Evolutionary conservation across 2,888 invertebrate genomes (phyloP).

Genomic region (Plagiodera versicolora): DNA sequence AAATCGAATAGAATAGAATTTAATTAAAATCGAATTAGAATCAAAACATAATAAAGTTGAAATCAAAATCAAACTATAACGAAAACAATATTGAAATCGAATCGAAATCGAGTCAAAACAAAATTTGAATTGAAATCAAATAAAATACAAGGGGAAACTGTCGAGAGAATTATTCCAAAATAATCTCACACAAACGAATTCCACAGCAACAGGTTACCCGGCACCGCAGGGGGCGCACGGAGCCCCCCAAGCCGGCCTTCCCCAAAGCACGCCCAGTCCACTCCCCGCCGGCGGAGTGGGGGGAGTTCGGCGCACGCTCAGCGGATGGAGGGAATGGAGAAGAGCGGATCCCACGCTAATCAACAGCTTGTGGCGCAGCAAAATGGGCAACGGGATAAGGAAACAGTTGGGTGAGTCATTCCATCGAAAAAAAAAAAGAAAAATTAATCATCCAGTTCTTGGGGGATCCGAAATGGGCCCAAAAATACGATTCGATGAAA

Average conservation of each 20-base stretch:
- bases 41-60: too few species aligned
- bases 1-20: too few species aligned
- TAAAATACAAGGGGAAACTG: too few species aligned
- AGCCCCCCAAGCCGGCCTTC: conserved; percentile 56
- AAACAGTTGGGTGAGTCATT: conserved; percentile 62
- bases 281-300: conserved; percentile 61
- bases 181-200: not conserved
- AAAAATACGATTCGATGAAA: too few species aligned
- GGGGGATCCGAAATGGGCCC: too few species aligned
- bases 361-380: conserved; percentile 73
- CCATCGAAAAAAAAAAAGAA: not conserved
- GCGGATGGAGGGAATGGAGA: conserved; percentile 71
- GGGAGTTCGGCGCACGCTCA: conserved; percentile 59
- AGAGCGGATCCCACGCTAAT: conserved; percentile 72
- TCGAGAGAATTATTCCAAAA: too few species aligned
- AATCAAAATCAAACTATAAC: too few species aligned
- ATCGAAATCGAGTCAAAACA: too few species aligned
- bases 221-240: conserved; percentile 62
- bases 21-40: too few species aligned
- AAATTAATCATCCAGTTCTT: too few species aligned
- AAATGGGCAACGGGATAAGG: conserved; percentile 71
- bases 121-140: too few species aligned
- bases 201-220: conserved; percentile 54
- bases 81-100: too few species aligned
- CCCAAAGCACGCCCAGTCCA: conserved; percentile 57